phyloP scores from a whole-genome alignment of 2,113 vertebrate genomes.

The Pagrus major region DNA sequence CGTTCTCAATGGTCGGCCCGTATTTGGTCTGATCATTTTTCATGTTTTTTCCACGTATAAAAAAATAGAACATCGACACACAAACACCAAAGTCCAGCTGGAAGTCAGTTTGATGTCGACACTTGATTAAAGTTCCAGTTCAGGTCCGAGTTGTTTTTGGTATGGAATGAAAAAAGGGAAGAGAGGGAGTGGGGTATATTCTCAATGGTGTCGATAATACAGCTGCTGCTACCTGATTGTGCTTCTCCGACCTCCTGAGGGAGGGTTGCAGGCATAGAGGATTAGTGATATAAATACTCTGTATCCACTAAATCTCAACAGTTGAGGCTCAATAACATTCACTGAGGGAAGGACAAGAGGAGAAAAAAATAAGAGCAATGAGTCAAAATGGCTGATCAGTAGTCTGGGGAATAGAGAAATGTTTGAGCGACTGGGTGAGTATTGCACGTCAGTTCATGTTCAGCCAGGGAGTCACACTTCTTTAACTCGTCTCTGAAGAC shows the following conservation, averaged over 20 bases:
- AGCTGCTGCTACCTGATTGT: conserved; percentile 57
- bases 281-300: conserved; percentile 7
- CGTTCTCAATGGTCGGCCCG: conserved; percentile 21
- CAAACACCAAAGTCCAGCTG: conserved; percentile 18
- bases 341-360: background rate
- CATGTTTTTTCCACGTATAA: conserved; percentile 1
- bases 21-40: conserved; percentile 55
- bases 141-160: conserved; percentile 53
- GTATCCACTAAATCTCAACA: conserved; percentile 4
- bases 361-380: background rate
- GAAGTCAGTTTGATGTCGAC: conserved; percentile 3
- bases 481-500: background rate
- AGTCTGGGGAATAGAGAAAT: background rate
- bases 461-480: background rate
- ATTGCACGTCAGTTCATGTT: conserved; percentile 35
- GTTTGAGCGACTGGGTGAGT: background rate
- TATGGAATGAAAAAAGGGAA: conserved; percentile 28
- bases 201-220: background rate
- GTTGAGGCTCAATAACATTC: conserved; percentile 23
- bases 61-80: conserved; percentile 46
- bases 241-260: conserved; percentile 42
- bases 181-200: background rate
- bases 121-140: conserved; percentile 37
- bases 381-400: background rate
- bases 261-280: conserved; percentile 17